phyloP scores from a whole-genome alignment of 2,888 invertebrate genomes.

The Tyria jacobaeae region DNA sequence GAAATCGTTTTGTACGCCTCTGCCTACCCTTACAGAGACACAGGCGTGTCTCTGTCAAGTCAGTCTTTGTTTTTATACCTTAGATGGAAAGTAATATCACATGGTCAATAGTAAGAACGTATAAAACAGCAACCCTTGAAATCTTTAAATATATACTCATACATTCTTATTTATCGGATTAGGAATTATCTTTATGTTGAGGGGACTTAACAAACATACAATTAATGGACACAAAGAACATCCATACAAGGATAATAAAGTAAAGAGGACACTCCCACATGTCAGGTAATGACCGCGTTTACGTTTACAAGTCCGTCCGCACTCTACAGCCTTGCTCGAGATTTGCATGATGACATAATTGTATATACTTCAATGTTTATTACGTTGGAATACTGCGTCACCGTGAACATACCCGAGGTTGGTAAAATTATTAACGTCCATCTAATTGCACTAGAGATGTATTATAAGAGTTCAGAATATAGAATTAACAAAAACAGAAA shows the following conservation, averaged over 20 bases:
- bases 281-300: constrained; percentile 48
- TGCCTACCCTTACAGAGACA: too few relatives aligned
- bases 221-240: not conserved
- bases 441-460: not conserved
- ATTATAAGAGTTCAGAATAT: not conserved
- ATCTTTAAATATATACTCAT: too few relatives aligned
- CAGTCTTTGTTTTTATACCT: too few relatives aligned
- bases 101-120: too few relatives aligned
- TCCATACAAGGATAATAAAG: constrained; percentile 14
- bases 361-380: constrained; percentile 1
- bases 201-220: not conserved
- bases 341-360: constrained; percentile 36
- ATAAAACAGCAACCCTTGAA: too few relatives aligned
- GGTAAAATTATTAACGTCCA: not conserved
- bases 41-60: too few relatives aligned
- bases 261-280: constrained; percentile 22
- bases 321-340: constrained; percentile 22
- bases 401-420: not conserved
- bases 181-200: not conserved
- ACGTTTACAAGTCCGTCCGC: constrained; percentile 38
- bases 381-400: not conserved
- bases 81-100: too few relatives aligned
- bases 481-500: not conserved
- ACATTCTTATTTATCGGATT: too few relatives aligned
- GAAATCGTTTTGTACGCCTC: too few relatives aligned